A percentile compares a stretch with the other conserved stretches of the same genome.
phyloP scores from a whole-genome alignment of 2,888 invertebrate genomes.

The Parascotia fuliginaria region DNA sequence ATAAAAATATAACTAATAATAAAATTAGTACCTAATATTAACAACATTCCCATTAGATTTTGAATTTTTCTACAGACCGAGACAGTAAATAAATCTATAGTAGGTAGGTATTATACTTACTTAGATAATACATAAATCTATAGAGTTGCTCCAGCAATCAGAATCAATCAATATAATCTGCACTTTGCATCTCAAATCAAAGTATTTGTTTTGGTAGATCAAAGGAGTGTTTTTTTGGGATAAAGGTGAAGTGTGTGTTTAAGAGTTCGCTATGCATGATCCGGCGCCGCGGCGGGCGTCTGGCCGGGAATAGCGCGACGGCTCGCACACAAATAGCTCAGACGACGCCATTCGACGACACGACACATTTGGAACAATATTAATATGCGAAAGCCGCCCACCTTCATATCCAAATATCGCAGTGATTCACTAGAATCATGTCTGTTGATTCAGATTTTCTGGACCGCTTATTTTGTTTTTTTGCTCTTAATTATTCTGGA shows the following conservation, averaged over 20 bases:
- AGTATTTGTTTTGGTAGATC: constrained; percentile 51
- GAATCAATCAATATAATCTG: too few species aligned
- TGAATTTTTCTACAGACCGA: too few species aligned
- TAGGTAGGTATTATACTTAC: too few species aligned
- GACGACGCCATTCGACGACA: constrained; percentile 59
- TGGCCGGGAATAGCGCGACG: constrained; percentile 60
- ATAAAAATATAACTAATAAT: too few species aligned
- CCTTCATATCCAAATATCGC: constrained; percentile 46
- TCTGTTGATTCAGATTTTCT: constrained; percentile 2
- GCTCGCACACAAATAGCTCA: constrained; percentile 64
- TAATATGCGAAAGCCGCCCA: constrained; percentile 62
- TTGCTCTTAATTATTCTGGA: too few species aligned
- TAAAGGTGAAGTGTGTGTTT: constrained; percentile 64
- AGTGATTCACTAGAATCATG: constrained; percentile 50
- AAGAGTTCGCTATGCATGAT: constrained; percentile 52
- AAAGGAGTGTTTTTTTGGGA: constrained; percentile 58
- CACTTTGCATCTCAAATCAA: constrained; percentile 15
- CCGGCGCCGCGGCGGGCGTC: constrained; percentile 59
- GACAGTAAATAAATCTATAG: too few species aligned
- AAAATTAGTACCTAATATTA: too few species aligned
- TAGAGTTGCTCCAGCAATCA: constrained; percentile 30
- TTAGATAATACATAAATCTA: too few species aligned
- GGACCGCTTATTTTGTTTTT: background rate
- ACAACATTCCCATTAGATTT: too few species aligned
- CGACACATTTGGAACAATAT: constrained; percentile 64